A percentile compares a stretch with the other conserved stretches of the same genome.
Conservation (phyloP, 2,113 vertebrate species). For the Megaceryle torquata region DNA sequence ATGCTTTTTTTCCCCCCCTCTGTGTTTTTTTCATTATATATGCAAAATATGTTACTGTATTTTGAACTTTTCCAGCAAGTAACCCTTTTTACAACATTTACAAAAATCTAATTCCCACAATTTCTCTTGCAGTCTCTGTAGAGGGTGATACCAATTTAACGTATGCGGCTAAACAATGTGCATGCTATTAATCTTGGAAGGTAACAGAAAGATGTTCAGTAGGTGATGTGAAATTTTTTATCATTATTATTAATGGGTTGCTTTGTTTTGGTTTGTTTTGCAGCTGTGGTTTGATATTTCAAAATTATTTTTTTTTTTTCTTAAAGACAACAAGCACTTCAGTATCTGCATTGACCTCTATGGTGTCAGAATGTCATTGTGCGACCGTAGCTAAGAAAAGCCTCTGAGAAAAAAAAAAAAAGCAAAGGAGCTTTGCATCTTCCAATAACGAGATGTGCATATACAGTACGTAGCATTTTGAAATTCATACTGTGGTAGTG, state of each 20-base stretch:
- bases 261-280: not conserved
- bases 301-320: not conserved
- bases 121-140: conserved; percentile 7
- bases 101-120: not conserved
- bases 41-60: not conserved
- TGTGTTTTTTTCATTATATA: not conserved
- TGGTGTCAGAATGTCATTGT: conserved; percentile 76
- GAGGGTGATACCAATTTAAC: conserved; percentile 23
- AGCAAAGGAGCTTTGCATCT: conserved; percentile 60
- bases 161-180: not conserved
- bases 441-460: conserved; percentile 53
- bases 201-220: not conserved
- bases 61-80: not conserved
- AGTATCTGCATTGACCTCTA: conserved; percentile 73
- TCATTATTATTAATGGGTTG: not conserved
- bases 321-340: conserved; percentile 22
- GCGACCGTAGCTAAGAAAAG: conserved; percentile 74
- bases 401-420: conserved; percentile 55
- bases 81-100: not conserved
- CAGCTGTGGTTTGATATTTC: not conserved
- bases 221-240: not conserved
- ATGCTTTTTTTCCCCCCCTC: not conserved
- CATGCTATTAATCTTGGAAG: conserved; percentile 24
- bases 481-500: conserved; percentile 47
- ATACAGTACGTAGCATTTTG: conserved; percentile 52